Evolutionary conservation across 2,797 vertebrate genomes (phyloP), one percentile per base, ranked within the genome.

Genomic region (Alca torda): DNA sequence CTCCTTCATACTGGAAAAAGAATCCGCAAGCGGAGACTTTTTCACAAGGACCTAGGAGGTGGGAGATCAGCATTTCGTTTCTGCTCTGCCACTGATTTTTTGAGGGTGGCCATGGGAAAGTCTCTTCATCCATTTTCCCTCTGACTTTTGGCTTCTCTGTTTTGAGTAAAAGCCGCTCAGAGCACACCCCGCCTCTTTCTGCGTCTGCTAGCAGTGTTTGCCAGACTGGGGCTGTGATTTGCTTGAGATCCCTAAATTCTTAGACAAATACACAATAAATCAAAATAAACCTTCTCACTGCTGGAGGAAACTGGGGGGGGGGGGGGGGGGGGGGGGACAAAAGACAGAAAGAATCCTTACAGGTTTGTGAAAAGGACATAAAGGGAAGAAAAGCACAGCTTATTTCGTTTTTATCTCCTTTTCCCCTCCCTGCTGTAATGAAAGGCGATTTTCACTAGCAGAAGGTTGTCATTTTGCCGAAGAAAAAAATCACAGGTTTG

Each of bases 381-480:
- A 94, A 86, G 20, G 9, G 41, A 88, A 57, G 56, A 21, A 92
- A 91, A 90, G 51, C 51, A 70, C 41, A 16, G 57, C 28, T 93
- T 94, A 90, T 89, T 87, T 92, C 57, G 73, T 95, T 90, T 95
- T 95, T 82, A 87, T 91, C 60, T 91, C 69, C 31, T 43, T 87
- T 90, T 74, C 61, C 63, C 43, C 63, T 90, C 75, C 70, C 80
- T 75, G 53, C 61, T 90, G 83, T 83, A 93, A 86, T 48, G 72
- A 92, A 89, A 95, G 57, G 78, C 87, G 93, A 75, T 92, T 77
- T 95, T 73, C 89, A 72, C 89, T 50, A 86, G 75, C 83, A 77
- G 45, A 48, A 50, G 63, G 77, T 92, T 97, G 93, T 92, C 79
- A 19, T 80, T 92, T 89, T 91, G 81, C 87, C 0, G 6, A 68